A percentile compares a stretch with the other conserved stretches of the same genome.
These are phyloP conservation scores for Plagodis pulveraria DNA, from an alignment of 2,888 invertebrate genomes.

Conservation along the genomic window DNA sequence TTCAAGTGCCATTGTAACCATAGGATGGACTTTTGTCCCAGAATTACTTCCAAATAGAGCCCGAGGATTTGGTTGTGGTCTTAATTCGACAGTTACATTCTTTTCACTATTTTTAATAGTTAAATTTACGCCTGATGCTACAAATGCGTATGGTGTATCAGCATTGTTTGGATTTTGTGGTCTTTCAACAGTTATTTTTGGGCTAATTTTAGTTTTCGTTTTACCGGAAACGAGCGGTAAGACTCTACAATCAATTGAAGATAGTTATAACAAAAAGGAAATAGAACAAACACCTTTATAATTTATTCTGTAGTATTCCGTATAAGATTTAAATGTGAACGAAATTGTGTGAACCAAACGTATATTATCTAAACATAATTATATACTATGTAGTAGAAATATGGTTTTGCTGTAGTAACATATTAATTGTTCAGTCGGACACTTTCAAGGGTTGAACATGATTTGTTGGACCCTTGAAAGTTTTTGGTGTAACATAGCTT, in stretches of 20 bases:
- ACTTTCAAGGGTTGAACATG: too few relatives aligned
- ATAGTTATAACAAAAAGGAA: conserved; percentile 53
- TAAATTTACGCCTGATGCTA: conserved; percentile 17
- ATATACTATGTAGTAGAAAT: too few relatives aligned
- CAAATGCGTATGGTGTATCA: conserved; percentile 10
- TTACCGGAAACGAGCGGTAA: conserved; percentile 70
- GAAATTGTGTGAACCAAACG: too few relatives aligned
- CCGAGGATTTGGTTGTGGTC: conserved; percentile 48
- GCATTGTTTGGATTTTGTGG: conserved; percentile 14
- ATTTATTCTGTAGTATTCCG: too few relatives aligned
- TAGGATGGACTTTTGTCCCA: conserved; percentile 50
- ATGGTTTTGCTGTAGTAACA: too few relatives aligned
- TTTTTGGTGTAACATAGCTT: too few relatives aligned
- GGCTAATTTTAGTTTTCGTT: conserved; percentile 37
- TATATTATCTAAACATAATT: too few relatives aligned
- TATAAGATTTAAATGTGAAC: too few relatives aligned
- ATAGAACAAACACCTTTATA: background rate
- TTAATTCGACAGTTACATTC: conserved; percentile 10
- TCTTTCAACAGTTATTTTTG: conserved; percentile 6
- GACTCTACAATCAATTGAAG: conserved; percentile 76
- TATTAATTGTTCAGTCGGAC: too few relatives aligned
- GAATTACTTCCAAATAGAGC: conserved; percentile 49
- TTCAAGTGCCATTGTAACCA: conserved; percentile 38
- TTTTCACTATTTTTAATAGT: conserved; percentile 16
- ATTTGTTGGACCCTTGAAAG: too few relatives aligned